A percentile compares a stretch with the other conserved stretches of the same genome.
Conservation (phyloP, 2,797 vertebrate genomes). For the Bradypodion pumilum region DNA sequence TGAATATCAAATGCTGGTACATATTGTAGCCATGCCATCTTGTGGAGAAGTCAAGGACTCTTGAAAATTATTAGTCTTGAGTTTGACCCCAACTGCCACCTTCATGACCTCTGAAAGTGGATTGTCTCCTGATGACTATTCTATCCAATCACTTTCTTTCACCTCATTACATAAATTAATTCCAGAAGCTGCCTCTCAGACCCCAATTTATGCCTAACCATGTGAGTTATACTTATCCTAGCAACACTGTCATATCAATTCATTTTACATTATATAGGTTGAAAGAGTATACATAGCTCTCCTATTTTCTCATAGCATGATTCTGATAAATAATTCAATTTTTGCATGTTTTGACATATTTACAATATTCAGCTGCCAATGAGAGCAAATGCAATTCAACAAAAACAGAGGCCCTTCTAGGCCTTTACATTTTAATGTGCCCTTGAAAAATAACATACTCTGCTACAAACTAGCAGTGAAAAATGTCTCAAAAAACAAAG, state of each 20-base stretch:
- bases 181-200: background rate
- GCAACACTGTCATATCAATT: background rate
- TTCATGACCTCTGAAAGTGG: background rate
- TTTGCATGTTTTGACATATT: constrained; percentile 36
- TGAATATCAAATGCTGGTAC: background rate
- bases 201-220: background rate
- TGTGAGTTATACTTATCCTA: background rate
- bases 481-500: background rate
- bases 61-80: background rate
- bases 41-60: background rate
- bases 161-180: background rate
- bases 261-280: constrained; percentile 15
- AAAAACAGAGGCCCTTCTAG: constrained; percentile 27
- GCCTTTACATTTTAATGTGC: constrained; percentile 36
- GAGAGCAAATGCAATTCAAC: constrained; percentile 11
- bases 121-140: background rate
- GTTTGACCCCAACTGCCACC: background rate
- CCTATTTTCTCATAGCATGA: constrained; percentile 2
- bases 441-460: constrained; percentile 34
- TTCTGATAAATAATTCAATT: background rate
- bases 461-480: constrained; percentile 10
- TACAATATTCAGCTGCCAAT: constrained; percentile 32
- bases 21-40: background rate
- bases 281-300: constrained; percentile 14
- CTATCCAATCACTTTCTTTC: too few species aligned